phyloP scores from a whole-genome alignment of 1,140 invertebrate genomes.

The Limonius californicus region DNA sequence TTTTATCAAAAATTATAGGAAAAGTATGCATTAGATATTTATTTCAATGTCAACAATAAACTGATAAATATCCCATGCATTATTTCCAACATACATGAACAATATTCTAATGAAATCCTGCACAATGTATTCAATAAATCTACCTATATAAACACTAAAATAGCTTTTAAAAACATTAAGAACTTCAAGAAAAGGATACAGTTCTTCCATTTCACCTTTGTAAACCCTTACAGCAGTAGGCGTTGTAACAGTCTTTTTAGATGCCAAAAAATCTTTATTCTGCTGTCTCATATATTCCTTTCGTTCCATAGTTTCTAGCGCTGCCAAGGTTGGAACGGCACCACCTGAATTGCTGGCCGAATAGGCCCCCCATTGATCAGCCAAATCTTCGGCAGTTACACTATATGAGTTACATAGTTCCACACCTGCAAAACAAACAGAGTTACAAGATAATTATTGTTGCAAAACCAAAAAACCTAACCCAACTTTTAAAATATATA shows the following conservation, averaged over 20 bases:
- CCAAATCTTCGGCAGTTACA: constrained; percentile 58
- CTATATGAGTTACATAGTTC: constrained; percentile 56
- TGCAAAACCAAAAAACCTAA: no score
- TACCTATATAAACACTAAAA: no score
- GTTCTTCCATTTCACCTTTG: neutral
- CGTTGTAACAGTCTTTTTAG: neutral
- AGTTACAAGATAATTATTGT: no score
- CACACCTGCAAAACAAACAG: constrained; percentile 50
- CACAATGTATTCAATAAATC: no score
- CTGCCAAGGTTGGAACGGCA: constrained; percentile 53
- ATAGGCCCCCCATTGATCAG: constrained; percentile 65
- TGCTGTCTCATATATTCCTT: constrained; percentile 56
- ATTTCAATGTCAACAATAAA: no score
- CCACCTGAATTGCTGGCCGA: constrained; percentile 58
- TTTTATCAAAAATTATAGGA: no score
- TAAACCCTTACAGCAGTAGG: neutral
- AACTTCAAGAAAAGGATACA: neutral
- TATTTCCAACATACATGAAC: no score
- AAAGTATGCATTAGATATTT: no score
- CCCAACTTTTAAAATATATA: no score
- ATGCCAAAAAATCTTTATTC: constrained; percentile 22
- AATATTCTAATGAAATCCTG: no score
- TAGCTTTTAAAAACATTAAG: no score
- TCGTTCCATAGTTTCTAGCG: constrained; percentile 56
- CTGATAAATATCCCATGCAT: no score